Evolutionary conservation across 2,888 invertebrate species (phyloP), one percentile per base, ranked within the genome.

Genomic region (Buathra laborator): DNA sequence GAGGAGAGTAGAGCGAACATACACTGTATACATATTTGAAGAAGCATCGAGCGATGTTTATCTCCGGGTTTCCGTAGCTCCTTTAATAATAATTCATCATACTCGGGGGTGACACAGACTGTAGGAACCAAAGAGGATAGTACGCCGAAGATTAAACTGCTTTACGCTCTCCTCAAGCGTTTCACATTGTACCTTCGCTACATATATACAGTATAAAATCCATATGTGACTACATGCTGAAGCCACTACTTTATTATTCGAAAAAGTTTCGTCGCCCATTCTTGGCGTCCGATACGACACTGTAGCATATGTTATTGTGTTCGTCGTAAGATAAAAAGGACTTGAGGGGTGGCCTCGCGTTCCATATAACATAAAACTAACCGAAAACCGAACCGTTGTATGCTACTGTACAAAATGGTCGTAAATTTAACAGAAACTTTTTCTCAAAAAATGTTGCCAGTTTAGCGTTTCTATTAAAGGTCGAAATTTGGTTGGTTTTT

Each of bases 71-170:
- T 46, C 59, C 64, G 46, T 56, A 75, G 70, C 79, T 82, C 75
- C 78, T 82, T 82, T 79, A 68, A 85, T 82, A 85, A 79, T 85
- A 75, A 85, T 85, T 85, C 70, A 81, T 75, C 82, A 79, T 75
- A 37, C 46, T 67, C 59, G 59, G 46, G 59, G 19, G 24, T 56
- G 46, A 72, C 43, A 56, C 5, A 56, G 44, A 44, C 44, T 46
- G 44, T n/a, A 16, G 71, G 10, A 75, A n/a, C 53, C 51, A 14
- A 51, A 51, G 46, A 53, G 32, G 44, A 62, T 64, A 53, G 71
- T 81, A 56, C 67, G 59, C 32, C 72, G 66, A 74, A 80, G 81
- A 81, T 81, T 81, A 74, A 74, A 74, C 67, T 56, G 66, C 80
- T 77, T 77, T 56, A 44, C 48, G 44, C 56, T 66, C 56, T 51